Evolutionary conservation across 2,113 vertebrate species (phyloP), one percentile per base, ranked within the genome.

Genomic region (Speoplatyrhinus poulsoni): DNA sequence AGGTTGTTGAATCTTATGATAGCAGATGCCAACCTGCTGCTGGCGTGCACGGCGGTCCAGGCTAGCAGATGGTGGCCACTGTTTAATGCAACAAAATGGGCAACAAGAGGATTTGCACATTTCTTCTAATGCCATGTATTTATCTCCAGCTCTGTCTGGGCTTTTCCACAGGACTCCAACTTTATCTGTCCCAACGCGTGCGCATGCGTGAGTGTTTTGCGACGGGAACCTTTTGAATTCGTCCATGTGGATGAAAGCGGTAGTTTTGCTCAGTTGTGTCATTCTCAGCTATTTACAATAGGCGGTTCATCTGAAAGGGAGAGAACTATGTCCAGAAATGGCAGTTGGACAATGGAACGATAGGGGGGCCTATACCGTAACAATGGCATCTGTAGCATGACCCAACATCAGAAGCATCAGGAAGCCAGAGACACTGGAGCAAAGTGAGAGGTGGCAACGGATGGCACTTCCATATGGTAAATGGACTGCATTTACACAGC

Each of bases 41-140:
- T 84, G 81, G 72, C 75, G 77, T 70, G 81, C 72, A 78, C 62
- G 50, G 47, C 26, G 19, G 62, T 65, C 76, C 84, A 81, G 76
- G 67, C 72, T 72, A 87, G 82, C 91, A 93, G 92, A 93, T 92
- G 92, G 92, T 73, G 79, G 82, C 74, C 86, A 82, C 77, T 81
- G 82, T 86, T 84, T 86, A 89, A 90, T 82, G 88, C 80, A 88
- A 90, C 88, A 88, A 92, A 90, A 82, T 83, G 79, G 83, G 80
- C 62, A 91, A 89, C 82, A 89, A 88, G 80, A 73, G 87, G 90
- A 88, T 89, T 91, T 85, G 74, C 73, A 3, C 68, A 72, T 72
- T 73, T 69, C 66, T 77, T 81, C 85, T 82, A 65, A 66, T 83
- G 85, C 81, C 76, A 60, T 67, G 79, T 85, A 75, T 75, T 46